A percentile compares a stretch with the other conserved stretches of the same genome.
Conservation (phyloP, 2,797 vertebrate species). For the Rhabdomys pumilio region DNA sequence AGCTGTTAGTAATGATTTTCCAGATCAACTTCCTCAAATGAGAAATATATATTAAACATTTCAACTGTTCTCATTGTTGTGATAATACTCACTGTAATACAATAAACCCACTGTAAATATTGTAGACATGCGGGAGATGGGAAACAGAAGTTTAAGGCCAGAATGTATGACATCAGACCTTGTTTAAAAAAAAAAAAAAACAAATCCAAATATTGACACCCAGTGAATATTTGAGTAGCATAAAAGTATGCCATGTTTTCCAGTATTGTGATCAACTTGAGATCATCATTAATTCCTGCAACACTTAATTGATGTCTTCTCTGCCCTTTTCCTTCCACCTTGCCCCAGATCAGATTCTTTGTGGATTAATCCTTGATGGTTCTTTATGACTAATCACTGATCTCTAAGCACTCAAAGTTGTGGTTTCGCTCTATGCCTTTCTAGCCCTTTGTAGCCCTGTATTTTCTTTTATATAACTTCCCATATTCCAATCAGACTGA, state of each 20-base stretch:
- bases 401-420: slow-evolving; percentile 54
- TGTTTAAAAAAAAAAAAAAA: slow-evolving; percentile 7
- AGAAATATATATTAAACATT: slow-evolving; percentile 46
- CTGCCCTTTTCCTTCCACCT: slow-evolving; percentile 25
- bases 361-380: slow-evolving; percentile 43
- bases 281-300: slow-evolving; percentile 28
- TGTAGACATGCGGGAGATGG: neutral
- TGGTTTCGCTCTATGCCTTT: slow-evolving; percentile 34
- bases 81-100: neutral
- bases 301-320: slow-evolving; percentile 40
- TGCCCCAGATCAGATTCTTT: slow-evolving; percentile 40
- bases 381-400: slow-evolving; percentile 40
- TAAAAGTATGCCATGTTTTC: slow-evolving; percentile 21
- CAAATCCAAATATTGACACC: neutral
- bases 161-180: neutral
- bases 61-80: neutral
- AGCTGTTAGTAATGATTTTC: slow-evolving; percentile 24
- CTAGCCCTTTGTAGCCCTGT: slow-evolving; percentile 5
- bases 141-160: neutral
- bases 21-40: slow-evolving; percentile 46
- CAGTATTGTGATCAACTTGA: slow-evolving; percentile 38
- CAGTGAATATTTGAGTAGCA: slow-evolving; percentile 18
- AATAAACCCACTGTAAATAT: neutral
- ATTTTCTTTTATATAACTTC: slow-evolving; percentile 1
- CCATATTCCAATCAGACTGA: slow-evolving; percentile 10